phyloP scores from a whole-genome alignment of 1,140 invertebrate species.

The Drosophila ambigua region DNA sequence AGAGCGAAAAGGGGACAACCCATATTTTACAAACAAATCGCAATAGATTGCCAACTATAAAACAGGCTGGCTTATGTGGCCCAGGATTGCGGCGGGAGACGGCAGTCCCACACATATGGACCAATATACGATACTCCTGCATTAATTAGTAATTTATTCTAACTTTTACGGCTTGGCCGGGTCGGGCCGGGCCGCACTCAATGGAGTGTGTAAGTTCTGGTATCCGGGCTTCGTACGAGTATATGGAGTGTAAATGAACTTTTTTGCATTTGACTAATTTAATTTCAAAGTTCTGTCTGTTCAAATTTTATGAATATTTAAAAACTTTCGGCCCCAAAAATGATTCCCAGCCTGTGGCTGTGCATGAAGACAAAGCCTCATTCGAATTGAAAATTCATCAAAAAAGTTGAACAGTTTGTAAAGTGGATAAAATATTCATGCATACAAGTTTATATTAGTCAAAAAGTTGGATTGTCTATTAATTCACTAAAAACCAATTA shows the following conservation, averaged over 20 bases:
- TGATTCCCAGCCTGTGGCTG: constrained; percentile 49
- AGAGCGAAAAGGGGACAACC: constrained; percentile 25
- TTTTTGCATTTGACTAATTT: constrained; percentile 80
- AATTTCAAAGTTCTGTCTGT: constrained; percentile 71
- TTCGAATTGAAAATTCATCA: constrained; percentile 81
- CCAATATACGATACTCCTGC: constrained; percentile 41
- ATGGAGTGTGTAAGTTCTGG: constrained; percentile 26
- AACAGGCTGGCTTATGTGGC: constrained; percentile 34
- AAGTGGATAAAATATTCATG: constrained; percentile 79
- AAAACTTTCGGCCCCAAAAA: constrained; percentile 60
- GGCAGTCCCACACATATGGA: constrained; percentile 7
- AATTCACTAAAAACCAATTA: constrained; percentile 73
- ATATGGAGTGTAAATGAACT: constrained; percentile 53
- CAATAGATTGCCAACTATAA: constrained; percentile 74
- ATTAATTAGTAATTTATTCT: constrained; percentile 75
- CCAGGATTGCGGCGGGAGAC: not conserved
- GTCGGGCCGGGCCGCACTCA: constrained; percentile 26
- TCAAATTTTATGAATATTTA: constrained; percentile 80
- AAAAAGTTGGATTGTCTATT: constrained; percentile 73
- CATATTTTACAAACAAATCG: constrained; percentile 70
- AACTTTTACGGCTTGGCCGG: constrained; percentile 42
- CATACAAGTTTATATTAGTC: constrained; percentile 74
- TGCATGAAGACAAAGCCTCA: constrained; percentile 62
- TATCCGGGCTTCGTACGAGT: constrained; percentile 1
- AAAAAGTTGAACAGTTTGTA: constrained; percentile 73